Evolutionary conservation across 2,888 invertebrate genomes (phyloP).

Genomic region (Aleiodes leptofemur): DNA sequence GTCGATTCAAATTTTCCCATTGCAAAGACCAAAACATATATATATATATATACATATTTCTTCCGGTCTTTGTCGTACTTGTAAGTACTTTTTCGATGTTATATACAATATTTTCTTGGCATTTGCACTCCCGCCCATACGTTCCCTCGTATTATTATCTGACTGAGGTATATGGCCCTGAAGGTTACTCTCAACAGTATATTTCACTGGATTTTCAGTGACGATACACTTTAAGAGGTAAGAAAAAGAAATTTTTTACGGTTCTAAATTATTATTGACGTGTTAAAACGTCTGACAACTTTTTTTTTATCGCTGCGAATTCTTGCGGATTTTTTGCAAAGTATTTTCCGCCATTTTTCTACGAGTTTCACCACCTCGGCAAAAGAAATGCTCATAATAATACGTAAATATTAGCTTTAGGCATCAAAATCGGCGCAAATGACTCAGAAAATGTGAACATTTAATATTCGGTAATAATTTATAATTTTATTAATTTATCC

Average conservation of each 20-base stretch:
- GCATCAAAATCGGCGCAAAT: no score
- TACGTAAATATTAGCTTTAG: no score
- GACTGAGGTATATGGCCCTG: constrained; percentile 12
- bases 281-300: background rate
- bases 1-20: constrained; percentile 25
- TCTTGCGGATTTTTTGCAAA: no score
- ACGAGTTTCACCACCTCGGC: no score
- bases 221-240: background rate
- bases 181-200: background rate
- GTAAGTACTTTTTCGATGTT: background rate
- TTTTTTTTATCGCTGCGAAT: no score
- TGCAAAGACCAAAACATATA: background rate
- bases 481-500: no score
- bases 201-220: background rate
- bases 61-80: constrained; percentile 28
- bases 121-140: constrained; percentile 2
- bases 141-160: constrained; percentile 16
- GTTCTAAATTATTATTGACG: constrained; percentile 29
- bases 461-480: no score
- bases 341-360: no score
- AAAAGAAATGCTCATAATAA: no score
- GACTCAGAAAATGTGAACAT: no score
- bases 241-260: constrained; percentile 16
- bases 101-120: background rate
- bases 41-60: constrained; percentile 8